phyloP scores from a whole-genome alignment of 2,797 vertebrate genomes.

The Sebastes dallii region DNA sequence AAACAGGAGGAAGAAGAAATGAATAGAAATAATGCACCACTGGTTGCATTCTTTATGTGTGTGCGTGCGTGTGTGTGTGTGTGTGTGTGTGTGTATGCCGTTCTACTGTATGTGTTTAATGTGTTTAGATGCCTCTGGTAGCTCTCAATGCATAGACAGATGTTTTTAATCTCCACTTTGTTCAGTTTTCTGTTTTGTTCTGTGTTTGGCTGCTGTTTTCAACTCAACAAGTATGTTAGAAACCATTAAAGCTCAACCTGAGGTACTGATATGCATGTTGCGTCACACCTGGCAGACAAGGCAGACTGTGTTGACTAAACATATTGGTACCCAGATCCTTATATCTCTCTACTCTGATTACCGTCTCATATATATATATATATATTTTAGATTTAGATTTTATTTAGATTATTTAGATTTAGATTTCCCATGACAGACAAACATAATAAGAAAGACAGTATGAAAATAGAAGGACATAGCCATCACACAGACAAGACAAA shows the following conservation, averaged over 20 bases:
- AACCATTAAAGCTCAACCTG: background rate
- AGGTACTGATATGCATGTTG: background rate
- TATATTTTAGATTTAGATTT: no score
- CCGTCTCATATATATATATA: no score
- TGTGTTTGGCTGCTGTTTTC: background rate
- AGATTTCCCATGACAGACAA: no score
- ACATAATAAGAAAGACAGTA: no score
- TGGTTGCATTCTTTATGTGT: background rate
- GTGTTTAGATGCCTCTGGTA: background rate
- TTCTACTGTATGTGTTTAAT: background rate
- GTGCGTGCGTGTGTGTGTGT: background rate
- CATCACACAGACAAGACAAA: no score
- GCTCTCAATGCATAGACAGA: background rate
- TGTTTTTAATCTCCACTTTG: background rate
- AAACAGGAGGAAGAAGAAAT: slow-evolving; percentile 6
- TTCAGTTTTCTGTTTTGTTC: background rate
- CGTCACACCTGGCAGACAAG: background rate
- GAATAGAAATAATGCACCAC: background rate
- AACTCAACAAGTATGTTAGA: background rate
- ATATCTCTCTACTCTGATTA: background rate
- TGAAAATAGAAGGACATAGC: no score
- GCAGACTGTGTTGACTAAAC: background rate
- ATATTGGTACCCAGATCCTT: background rate
- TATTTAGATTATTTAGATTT: no score
- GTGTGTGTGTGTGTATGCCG: background rate